phyloP scores from a whole-genome alignment of 2,888 invertebrate genomes.

The Tenthredo scrophulariae region DNA sequence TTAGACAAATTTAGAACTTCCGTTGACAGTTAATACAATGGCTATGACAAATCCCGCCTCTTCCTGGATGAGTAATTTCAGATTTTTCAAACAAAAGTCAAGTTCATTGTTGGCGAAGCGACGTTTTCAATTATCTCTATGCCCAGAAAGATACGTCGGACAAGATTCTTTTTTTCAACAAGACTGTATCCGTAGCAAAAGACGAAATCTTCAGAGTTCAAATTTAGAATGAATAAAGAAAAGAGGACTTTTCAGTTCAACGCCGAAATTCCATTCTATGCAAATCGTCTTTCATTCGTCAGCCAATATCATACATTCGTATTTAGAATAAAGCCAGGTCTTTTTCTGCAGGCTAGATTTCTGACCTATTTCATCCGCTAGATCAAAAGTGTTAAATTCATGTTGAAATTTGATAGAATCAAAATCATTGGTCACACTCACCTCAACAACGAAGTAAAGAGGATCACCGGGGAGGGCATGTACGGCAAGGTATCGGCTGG shows the following conservation, averaged over 20 bases:
- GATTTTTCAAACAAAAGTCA: neutral
- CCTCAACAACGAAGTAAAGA: slow-evolving; percentile 80
- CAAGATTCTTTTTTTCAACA: neutral
- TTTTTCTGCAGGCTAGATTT: neutral
- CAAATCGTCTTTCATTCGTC: neutral
- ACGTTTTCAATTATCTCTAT: neutral
- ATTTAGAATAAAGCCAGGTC: neutral
- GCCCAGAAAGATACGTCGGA: neutral
- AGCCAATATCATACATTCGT: neutral
- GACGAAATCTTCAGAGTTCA: neutral
- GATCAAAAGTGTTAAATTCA: neutral
- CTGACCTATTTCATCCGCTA: neutral
- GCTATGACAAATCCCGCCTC: slow-evolving; percentile 2
- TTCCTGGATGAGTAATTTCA: neutral
- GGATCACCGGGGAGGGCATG: slow-evolving; percentile 79
- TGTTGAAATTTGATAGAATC: neutral
- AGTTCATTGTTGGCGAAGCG: neutral
- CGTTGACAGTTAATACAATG: slow-evolving; percentile 2
- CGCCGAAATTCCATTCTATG: neutral
- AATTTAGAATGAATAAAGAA: too few species aligned
- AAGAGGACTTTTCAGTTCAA: neutral
- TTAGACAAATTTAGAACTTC: slow-evolving; percentile 12
- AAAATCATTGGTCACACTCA: slow-evolving; percentile 60
- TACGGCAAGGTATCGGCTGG: slow-evolving; percentile 78
- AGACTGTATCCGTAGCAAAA: neutral